These are phyloP conservation scores for Nothoprocta pentlandii DNA, from an alignment of 2,113 vertebrate genomes.

Conservation along the genomic window DNA sequence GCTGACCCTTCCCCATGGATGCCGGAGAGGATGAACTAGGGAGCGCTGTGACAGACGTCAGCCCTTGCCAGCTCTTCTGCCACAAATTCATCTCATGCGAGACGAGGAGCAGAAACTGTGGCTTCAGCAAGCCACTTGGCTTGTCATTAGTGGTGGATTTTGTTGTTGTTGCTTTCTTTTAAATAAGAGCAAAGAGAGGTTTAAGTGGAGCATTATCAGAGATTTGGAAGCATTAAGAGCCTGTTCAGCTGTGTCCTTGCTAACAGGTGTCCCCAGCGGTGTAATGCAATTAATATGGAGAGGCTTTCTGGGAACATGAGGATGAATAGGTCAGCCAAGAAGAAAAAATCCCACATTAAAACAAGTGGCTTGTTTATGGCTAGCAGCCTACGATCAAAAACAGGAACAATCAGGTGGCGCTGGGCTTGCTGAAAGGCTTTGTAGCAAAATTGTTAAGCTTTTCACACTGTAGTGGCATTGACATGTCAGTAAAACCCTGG, in stretches of 20 bases:
- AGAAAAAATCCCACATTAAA: conserved; percentile 36
- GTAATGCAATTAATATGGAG: conserved; percentile 38
- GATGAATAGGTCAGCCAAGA: conserved; percentile 49
- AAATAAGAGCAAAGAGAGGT: background rate
- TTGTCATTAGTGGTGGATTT: background rate
- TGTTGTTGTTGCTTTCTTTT: background rate
- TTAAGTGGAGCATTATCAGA: conserved; percentile 44
- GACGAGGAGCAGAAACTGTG: background rate
- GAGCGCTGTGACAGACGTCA: background rate
- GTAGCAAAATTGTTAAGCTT: conserved; percentile 36
- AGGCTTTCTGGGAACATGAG: conserved; percentile 56
- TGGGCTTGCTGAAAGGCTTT: conserved; percentile 19
- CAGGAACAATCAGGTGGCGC: background rate
- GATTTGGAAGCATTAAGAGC: conserved; percentile 32
- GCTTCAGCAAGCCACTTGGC: background rate
- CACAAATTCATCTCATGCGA: background rate
- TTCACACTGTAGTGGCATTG: background rate
- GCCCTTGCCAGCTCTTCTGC: background rate
- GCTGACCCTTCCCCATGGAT: background rate
- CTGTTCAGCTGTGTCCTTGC: conserved; percentile 24
- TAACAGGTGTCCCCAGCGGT: conserved; percentile 67
- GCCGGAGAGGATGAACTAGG: background rate
- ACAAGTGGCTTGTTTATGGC: background rate
- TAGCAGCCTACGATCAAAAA: background rate
- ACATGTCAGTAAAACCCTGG: conserved; percentile 17